A percentile compares a stretch with the other conserved stretches of the same genome.
Conservation (phyloP, 2,888 invertebrate genomes). For the Gonocerus acuteangulatus region DNA sequence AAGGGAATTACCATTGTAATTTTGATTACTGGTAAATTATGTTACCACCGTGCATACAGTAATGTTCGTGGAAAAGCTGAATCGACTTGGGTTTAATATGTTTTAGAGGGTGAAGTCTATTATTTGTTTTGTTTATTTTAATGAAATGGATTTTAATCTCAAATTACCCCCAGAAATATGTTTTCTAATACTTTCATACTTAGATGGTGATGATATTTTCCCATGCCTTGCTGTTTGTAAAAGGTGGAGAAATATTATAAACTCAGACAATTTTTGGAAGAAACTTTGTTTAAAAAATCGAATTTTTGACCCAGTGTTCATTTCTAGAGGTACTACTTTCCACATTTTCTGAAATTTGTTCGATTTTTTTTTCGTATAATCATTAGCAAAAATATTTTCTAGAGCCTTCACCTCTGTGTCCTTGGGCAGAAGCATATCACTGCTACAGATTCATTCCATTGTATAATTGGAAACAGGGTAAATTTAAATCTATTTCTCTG, state of each 20-base stretch:
- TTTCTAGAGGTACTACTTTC: conserved; percentile 2
- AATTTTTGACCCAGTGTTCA: conserved; percentile 13
- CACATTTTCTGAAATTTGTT: background rate
- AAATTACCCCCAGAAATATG: conserved; percentile 4
- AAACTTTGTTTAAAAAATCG: conserved; percentile 1
- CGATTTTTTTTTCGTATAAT: too few species aligned
- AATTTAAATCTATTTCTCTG: background rate
- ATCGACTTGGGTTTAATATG: too few species aligned
- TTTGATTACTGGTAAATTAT: too few species aligned
- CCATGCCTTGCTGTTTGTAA: conserved; percentile 12
- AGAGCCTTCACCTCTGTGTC: conserved; percentile 6
- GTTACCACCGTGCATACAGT: too few species aligned
- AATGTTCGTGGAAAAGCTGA: too few species aligned
- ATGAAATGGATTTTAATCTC: background rate
- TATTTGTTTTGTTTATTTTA: too few species aligned
- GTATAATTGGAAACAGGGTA: conserved; percentile 5
- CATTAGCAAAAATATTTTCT: too few species aligned
- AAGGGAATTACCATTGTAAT: too few species aligned
- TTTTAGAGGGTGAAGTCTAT: too few species aligned
- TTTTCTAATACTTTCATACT: background rate
- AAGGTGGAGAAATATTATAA: conserved; percentile 19
- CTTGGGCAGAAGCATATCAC: conserved; percentile 14
- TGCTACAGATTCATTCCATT: conserved; percentile 6
- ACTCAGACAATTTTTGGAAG: conserved; percentile 9
- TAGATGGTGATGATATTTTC: conserved; percentile 20